These are phyloP conservation scores for Bungarus multicinctus DNA, from an alignment of 2,113 vertebrate genomes.

Conservation along the genomic window DNA sequence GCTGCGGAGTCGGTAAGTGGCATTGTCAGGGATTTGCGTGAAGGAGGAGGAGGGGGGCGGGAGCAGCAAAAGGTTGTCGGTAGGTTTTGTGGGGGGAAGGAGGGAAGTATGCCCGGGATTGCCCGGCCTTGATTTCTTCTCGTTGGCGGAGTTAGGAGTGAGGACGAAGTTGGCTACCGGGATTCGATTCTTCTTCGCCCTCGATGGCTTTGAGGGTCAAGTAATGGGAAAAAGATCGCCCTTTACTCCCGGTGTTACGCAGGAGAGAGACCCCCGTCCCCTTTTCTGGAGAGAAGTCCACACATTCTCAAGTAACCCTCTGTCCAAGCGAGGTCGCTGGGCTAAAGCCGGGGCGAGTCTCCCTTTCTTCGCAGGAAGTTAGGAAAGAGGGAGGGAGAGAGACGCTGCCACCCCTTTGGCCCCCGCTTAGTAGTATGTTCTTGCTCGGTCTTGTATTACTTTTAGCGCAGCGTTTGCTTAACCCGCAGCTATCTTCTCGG, in stretches of 20 bases:
- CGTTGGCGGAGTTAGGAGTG: not conserved
- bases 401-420: not conserved
- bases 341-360: not conserved
- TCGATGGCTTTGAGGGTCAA: not conserved
- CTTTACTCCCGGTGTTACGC: not conserved
- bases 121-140: not conserved
- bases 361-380: not conserved
- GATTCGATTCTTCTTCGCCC: not conserved
- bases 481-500: not conserved
- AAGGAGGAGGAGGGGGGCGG: not conserved
- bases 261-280: not conserved
- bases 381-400: not conserved
- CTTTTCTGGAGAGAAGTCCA: not conserved
- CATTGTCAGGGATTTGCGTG: not conserved
- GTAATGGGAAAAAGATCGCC: not conserved
- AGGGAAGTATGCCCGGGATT: too few species aligned
- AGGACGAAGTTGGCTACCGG: not conserved
- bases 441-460: not conserved
- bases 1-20: constrained; percentile 70
- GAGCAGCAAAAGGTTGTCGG: too few species aligned
- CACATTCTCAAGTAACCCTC: not conserved
- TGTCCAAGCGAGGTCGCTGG: not conserved
- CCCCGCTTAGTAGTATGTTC: not conserved
- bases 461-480: not conserved
- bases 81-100: not conserved